Conservation (phyloP, 1,140 invertebrate genomes). For the Hypothenemus hampei region DNA sequence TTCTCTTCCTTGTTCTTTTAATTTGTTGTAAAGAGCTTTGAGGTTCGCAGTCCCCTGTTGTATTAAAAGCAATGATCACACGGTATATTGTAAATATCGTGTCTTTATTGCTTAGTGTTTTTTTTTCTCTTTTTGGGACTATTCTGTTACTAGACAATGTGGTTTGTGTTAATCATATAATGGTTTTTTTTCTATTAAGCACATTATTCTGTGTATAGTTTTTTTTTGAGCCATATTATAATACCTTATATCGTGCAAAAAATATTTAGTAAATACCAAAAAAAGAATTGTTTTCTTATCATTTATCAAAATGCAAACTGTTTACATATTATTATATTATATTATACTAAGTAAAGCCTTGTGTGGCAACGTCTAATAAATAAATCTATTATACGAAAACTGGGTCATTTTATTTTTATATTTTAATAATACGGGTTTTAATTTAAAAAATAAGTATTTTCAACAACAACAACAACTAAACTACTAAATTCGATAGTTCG, state of each 20-base stretch:
- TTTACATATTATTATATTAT: slow-evolving; percentile 35
- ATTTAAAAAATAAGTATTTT: too few relatives aligned
- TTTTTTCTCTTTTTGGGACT: slow-evolving; percentile 16
- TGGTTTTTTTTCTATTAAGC: slow-evolving; percentile 19
- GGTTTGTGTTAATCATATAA: slow-evolving; percentile 28
- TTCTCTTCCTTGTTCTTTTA: too few relatives aligned
- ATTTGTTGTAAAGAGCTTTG: too few relatives aligned
- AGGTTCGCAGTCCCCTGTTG: too few relatives aligned
- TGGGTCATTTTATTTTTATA: not conserved
- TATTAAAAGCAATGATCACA: too few relatives aligned
- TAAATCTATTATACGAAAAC: slow-evolving; percentile 35
- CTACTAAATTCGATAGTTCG: too few relatives aligned
- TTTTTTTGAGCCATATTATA: slow-evolving; percentile 24
- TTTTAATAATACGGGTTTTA: too few relatives aligned
- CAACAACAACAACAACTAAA: too few relatives aligned
- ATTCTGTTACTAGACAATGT: slow-evolving; percentile 25
- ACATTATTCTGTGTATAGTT: slow-evolving; percentile 24
- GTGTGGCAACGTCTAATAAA: slow-evolving; percentile 37
- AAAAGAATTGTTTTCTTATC: slow-evolving; percentile 32
- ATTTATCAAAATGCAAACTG: slow-evolving; percentile 37
- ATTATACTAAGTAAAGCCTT: slow-evolving; percentile 35
- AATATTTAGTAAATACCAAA: slow-evolving; percentile 30
- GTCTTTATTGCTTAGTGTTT: too few relatives aligned
- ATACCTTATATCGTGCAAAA: slow-evolving; percentile 20
- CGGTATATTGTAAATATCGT: too few relatives aligned